phyloP scores from a whole-genome alignment of 2,797 vertebrate genomes.

The Miichthys miiuy region DNA sequence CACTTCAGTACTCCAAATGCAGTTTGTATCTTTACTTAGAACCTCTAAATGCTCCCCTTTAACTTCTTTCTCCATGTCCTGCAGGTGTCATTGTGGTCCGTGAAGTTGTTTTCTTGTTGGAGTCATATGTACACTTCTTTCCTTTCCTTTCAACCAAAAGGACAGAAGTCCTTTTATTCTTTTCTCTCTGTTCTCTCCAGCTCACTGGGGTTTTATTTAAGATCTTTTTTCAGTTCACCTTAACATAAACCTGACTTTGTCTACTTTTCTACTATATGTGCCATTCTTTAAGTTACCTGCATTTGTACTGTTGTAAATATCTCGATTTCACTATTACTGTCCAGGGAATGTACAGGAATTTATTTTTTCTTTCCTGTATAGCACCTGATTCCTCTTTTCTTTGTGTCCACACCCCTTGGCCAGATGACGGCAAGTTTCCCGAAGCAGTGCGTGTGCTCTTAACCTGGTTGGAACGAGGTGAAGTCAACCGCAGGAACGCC shows the following conservation, averaged over 20 bases:
- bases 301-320: background rate
- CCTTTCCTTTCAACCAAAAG: slow-evolving; percentile 24
- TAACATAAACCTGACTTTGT: background rate
- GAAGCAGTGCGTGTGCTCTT: slow-evolving; percentile 93
- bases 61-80: background rate
- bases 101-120: slow-evolving; percentile 23
- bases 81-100: slow-evolving; percentile 18
- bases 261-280: background rate
- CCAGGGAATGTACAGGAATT: background rate
- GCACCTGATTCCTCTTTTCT: slow-evolving; percentile 13
- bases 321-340: background rate
- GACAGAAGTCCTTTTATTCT: slow-evolving; percentile 17
- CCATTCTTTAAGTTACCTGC: background rate
- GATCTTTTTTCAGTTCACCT: slow-evolving; percentile 10
- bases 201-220: slow-evolving; percentile 6
- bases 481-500: slow-evolving; percentile 95
- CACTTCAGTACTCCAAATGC: slow-evolving; percentile 27
- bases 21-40: slow-evolving; percentile 25
- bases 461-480: slow-evolving; percentile 96
- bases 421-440: slow-evolving; percentile 92
- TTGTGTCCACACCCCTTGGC: slow-evolving; percentile 30
- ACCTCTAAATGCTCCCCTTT: slow-evolving; percentile 22
- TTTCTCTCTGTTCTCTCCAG: slow-evolving; percentile 16
- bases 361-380: background rate
- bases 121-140: background rate